Percentiles rank a stretch among this genome's conserved stretches.
phyloP scores from a whole-genome alignment of 2,888 invertebrate species.

The Miltochrista miniata region DNA sequence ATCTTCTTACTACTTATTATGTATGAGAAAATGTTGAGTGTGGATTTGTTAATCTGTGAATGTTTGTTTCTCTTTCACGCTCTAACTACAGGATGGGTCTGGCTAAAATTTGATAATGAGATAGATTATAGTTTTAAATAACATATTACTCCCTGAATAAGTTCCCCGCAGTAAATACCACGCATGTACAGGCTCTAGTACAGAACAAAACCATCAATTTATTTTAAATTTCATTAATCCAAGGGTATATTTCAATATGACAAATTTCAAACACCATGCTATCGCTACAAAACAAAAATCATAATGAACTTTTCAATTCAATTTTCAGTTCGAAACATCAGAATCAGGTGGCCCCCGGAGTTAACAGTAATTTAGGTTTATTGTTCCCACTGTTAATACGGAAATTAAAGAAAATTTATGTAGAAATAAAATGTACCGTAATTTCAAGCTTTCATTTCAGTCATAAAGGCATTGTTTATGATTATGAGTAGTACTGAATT shows the following conservation, averaged over 20 bases:
- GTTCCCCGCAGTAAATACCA: too few relatives aligned
- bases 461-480: conserved; percentile 14
- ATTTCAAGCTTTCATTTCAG: conserved; percentile 24
- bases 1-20: too few relatives aligned
- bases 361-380: conserved; percentile 18
- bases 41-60: too few relatives aligned
- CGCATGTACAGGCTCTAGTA: too few relatives aligned
- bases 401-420: conserved; percentile 12
- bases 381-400: conserved; percentile 11
- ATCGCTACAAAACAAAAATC: conserved; percentile 50
- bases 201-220: too few relatives aligned
- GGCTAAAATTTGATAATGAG: too few relatives aligned
- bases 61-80: too few relatives aligned
- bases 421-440: conserved; percentile 6
- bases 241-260: conserved; percentile 1
- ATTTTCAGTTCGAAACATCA: conserved; percentile 26
- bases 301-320: conserved; percentile 42
- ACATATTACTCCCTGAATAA: too few relatives aligned
- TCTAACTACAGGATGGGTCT: too few relatives aligned
- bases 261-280: conserved; percentile 42
- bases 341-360: background rate
- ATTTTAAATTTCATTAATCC: conserved; percentile 51
- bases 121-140: too few relatives aligned
- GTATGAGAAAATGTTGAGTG: too few relatives aligned
- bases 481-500: background rate